phyloP scores from a whole-genome alignment of 2,888 invertebrate species.

The Toxonevra muliebris region DNA sequence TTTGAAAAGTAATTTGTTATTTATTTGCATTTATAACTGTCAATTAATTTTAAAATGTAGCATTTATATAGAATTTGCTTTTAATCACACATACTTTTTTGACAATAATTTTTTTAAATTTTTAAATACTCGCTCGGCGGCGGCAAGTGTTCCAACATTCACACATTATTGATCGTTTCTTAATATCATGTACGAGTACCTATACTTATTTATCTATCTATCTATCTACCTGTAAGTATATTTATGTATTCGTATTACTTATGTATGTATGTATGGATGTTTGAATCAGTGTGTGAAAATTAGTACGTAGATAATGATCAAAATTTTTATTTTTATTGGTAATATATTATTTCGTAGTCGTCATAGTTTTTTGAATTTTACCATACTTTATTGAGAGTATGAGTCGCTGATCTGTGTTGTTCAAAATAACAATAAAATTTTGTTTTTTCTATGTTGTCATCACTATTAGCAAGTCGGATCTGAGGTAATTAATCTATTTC shows the following conservation, averaged over 20 bases:
- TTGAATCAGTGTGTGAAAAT: not conserved
- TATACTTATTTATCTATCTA: not conserved
- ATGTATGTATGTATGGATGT: not conserved
- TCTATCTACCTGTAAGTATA: not conserved
- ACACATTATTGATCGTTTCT: not conserved
- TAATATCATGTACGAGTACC: not conserved
- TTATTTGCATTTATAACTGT: slow-evolving; percentile 1
- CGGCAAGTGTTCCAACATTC: too few relatives aligned
- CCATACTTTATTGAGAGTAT: too few relatives aligned
- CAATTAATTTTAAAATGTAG: not conserved
- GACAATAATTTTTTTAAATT: too few relatives aligned
- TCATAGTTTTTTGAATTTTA: not conserved
- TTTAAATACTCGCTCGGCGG: too few relatives aligned
- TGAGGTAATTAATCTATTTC: too few relatives aligned
- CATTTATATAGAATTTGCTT: not conserved
- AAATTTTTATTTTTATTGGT: not conserved
- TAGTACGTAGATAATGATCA: not conserved
- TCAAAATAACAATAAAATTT: too few relatives aligned
- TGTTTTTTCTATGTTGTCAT: too few relatives aligned
- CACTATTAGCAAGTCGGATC: too few relatives aligned
- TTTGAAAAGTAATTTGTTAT: slow-evolving; percentile 1
- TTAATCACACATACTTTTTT: too few relatives aligned
- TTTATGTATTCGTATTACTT: not conserved
- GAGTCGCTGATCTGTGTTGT: too few relatives aligned
- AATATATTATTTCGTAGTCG: not conserved